Base-by-base conservation (phyloP, 1,140 invertebrate species). In the Paraescarpia echinospica region DNA sequence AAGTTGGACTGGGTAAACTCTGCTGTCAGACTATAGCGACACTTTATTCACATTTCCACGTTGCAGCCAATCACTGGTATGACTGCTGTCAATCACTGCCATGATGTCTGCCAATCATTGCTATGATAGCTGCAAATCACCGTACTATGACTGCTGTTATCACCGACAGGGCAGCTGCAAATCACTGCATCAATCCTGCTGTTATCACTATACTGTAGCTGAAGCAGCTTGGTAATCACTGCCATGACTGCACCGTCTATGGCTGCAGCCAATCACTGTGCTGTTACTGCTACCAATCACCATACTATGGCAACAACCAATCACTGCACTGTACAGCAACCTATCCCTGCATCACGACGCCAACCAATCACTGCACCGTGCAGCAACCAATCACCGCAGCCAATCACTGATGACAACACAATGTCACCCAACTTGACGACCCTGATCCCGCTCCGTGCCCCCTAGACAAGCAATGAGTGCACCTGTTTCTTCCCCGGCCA, bases 401-500 rank as follows among this genome's bases (percentile, higher is more conserved):
- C 34, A 34, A 34, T 41, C 34, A 90, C 90, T 18, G 90, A 90
- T 34, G 35, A 90, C 34, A 90, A 6, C 90, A 90, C 90, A 34
- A 2, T 34, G 34, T 34, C 34, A 34, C 18, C 34, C 90, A 34
- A 41, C 90, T 90, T 31, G 35, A 34, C 34, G 33, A 34, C 33
- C 8, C 18, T 33, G 33, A 90, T 9, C 22, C 14, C 90, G n/a
- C 35, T 90, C 35, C n/a, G n/a, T n/a, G n/a, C n/a, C n/a, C n/a
- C n/a, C n/a, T n/a, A 92, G n/a, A 77, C 92, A 33, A 92, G 35
- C 41, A 92, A 88, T 33, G 92, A 92, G 93, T 95, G 96, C 2
- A 94, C 93, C 35, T 98, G 98, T 96, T 99, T 99, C 94, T 99
- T 98, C 48, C 99, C 99, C 0, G 99, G 99, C 99, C 99, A 99